Base-by-base conservation (phyloP, 2,888 invertebrate species). In the Aricia artaxerxes region DNA sequence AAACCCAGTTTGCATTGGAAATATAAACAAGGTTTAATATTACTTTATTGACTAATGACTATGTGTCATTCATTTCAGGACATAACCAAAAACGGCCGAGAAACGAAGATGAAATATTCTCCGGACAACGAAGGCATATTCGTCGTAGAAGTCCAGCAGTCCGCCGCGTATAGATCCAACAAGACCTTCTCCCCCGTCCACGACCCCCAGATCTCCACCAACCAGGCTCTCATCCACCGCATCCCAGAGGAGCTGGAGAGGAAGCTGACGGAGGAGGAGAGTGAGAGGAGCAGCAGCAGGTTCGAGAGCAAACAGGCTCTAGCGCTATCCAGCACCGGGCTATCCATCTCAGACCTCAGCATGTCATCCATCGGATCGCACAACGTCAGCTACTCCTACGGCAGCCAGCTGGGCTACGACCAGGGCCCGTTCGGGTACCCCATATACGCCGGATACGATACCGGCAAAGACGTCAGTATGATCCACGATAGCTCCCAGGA, bases 291-390 rank as follows among this genome's bases (percentile, higher is more conserved):
- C 79, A 90, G 87, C 77, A 87, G 83, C 0, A 90, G 89, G 82
- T 90, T 88, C 53, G 89, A 90, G 5, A 69, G 69, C 9, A 89
- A 86, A 80, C 95, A 92, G 88, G 91, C 94, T 4, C 87, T 95
- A 78, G 95, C 95, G 0, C 90, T 95, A 78, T 95, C 96, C 38
- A 96, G 96, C 85, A 97, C 97, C 0, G 98, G 98, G 0, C 94
- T 98, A 2, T 97, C 97, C 5, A 97, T 97, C 86, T 98, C 98
- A 5, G 97, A 97, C 86, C 94, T 97, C 0, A 97, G 97, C 86
- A 95, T 97, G 86, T 96, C 96, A 24, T 97, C 97, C 49, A 95
- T 95, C 76, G 96, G 96, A 16, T 96, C 96, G 60, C 96, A 96
- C 79, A 97, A 97, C 87, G 96, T 96, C 16, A 97, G 96, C 81